Evolutionary conservation across 2,888 invertebrate genomes (phyloP), one percentile per base, ranked within the genome.

Genomic region (Drosophila niveifrons): DNA sequence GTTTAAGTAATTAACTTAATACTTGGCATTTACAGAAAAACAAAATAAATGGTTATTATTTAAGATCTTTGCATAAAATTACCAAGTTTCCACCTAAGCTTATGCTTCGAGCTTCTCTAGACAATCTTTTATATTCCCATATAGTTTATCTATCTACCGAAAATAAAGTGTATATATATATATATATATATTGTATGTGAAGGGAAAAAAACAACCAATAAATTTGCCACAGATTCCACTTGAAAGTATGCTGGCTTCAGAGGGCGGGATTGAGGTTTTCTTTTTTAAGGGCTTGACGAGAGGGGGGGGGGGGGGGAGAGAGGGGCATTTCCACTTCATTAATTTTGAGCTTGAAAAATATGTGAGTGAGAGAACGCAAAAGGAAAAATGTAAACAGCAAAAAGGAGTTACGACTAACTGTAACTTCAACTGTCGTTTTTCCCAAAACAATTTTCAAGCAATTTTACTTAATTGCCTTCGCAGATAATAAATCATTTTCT

Each of bases 401-500:
- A 23, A 36, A 57, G 29, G 52, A 48, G 53, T 52, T 56, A 31
- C 13, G 43, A 17, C 39, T 31, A 15, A 29, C 1, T 34, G 36
- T 53, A 66, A 65, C 53, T 55, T 46, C 46, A 57, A 74, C 70
- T 73, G 69, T 61, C 59, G 56, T 47, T 75, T 63, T 55, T 53
- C 17, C 67, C 79, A 68, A 81, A 79, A 79, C 75, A 82, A 84
- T 81, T 84, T 82, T 75, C 76, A 72, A 81, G 68, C 80, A 85
- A 82, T 85, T 81, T 82, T 85, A 61, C 80, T 81, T 80, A 81
- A 81, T 85, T 81, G 85, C 82, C 82, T 76, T 82, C 72, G 34
- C 80, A 85, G 80, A 85, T 81, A 81, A 81, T 81, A 85, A 81
- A 81, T 81, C 81, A 81, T 82, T 81, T 82, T 80, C 82, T 64